Evolutionary conservation across 2,888 invertebrate genomes (phyloP), one percentile per base, ranked within the genome.

Genomic region (Itoplectis maculator): DNA sequence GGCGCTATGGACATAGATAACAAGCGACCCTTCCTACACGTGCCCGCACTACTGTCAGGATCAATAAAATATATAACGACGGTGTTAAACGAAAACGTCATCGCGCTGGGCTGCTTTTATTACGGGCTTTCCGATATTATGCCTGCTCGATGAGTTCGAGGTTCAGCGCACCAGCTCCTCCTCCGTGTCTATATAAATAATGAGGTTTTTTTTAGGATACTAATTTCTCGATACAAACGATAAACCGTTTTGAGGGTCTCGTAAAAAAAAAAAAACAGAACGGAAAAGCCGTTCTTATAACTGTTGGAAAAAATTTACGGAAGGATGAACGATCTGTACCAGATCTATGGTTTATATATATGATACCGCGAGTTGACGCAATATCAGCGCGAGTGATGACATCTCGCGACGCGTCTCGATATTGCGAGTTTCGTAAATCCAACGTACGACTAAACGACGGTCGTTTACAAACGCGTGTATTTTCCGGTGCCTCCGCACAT

Each of bases 361-460:
- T 29, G 29, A 56, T 13, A 35, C 29, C 5, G 45, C 5, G 45
- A 61, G 66, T 42, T 59, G 18, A 29, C 45, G 68, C 61, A 63
- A 79, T 74, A 79, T 68, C 42, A 35, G n/a, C 29, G 49, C 42
- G 51, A 63, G 68, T 49, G 35, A 49, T 49, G 15, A 40, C 5
- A 23, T 0, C 63, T 5, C 37, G 35, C 29, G 15, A 18, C 49
- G 29, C 51, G 35, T 74, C 61, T 54, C 74, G 74, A 74, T 74
- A 69, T 68, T 69, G 68, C 74, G 37, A 51, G 29, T 49, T 73
- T 69, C 79, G 69, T 79, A 74, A 79, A 79, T 69, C 42, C 61
- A 37, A 69, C 23, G 29, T 29, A 63, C 54, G 74, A 69, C 74
- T 69, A 45, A 69, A 74, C 45, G 63, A 20, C 68, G n/a, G 63